Percentiles rank a stretch among this genome's conserved stretches.
Conservation (phyloP, 2,888 invertebrate species). For the Orchesellides sinensis region DNA sequence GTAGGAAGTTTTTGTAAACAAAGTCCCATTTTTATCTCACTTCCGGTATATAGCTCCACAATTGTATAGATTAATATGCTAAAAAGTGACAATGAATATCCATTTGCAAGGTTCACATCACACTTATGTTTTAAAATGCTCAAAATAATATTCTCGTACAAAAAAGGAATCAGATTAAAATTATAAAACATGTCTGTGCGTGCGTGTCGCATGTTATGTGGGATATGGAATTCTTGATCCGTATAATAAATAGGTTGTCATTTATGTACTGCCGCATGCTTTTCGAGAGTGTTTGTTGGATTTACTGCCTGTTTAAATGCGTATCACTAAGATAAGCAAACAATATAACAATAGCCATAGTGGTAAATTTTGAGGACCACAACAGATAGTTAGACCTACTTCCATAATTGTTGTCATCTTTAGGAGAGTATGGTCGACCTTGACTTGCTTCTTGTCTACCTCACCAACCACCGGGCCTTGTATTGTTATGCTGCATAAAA, state of each 20-base stretch:
- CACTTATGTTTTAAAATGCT: too few relatives aligned
- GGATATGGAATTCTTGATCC: too few relatives aligned
- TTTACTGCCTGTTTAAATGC: not conserved
- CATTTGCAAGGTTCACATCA: too few relatives aligned
- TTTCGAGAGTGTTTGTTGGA: not conserved
- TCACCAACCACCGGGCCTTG: not conserved
- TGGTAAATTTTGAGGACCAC: not conserved
- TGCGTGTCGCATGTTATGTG: too few relatives aligned
- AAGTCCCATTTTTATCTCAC: not conserved
- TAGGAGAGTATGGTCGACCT: constrained; percentile 6
- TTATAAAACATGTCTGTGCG: too few relatives aligned
- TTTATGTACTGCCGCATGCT: too few relatives aligned
- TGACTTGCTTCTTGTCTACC: constrained; percentile 22
- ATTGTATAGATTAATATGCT: not conserved
- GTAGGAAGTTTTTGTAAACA: not conserved
- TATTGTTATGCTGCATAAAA: not conserved
- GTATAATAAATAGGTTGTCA: too few relatives aligned
- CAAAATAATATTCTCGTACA: too few relatives aligned
- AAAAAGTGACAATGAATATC: not conserved
- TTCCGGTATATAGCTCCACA: not conserved
- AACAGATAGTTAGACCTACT: constrained; percentile 14
- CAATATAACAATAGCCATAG: not conserved
- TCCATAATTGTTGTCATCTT: constrained; percentile 23
- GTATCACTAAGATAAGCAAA: not conserved
- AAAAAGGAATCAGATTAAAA: too few relatives aligned